Base-by-base conservation (phyloP, 2,888 invertebrate genomes). In the Creontiades dilutus region DNA sequence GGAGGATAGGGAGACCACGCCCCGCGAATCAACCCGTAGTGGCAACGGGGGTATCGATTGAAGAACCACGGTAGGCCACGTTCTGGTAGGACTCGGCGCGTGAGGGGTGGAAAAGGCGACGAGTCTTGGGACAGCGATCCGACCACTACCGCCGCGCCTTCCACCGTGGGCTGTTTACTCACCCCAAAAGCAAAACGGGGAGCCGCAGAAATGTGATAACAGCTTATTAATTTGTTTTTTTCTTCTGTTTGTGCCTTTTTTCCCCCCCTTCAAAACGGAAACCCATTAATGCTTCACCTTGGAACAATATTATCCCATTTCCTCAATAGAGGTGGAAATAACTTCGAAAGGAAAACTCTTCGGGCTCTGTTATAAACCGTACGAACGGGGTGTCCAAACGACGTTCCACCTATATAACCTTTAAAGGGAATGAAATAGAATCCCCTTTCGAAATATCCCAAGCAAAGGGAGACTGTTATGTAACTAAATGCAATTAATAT, bases 41-140 rank as follows among this genome's bases (percentile, higher is more conserved):
- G 55, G 48, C 82, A 82, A 82, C 82, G 82, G 82, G 46, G 82
- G 52, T 82, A 82, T 82, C 82, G 82, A 82, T 82, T 82, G 52
- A 52, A 52, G 52, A 27, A 28, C 82, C 55, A 52, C 23, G 82
- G n/a, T 19, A 19, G 14, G 52, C 82, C 19, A 19, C 48, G 4
- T 52, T 52, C 11, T 19, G 82, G 82, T 48, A 82, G 23, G 48
- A 23, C 11, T 3, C 1, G 14, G 23, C 13, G 27, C 37, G 16
- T 9, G 48, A 52, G 27, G 82, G 82, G 27, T 52, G 82, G 27
- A 48, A 52, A 52, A 5, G 27, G 82, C 48, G 48, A 46, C 48
- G 11, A 9, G 78, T 46, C 78, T 7, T 19, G n/a, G 76, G 76
- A 37, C 46, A 76, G 46, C 14, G 28, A 28, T 28, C 37, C 28